Conservation (phyloP, 2,888 invertebrate genomes). For the Phrixothrix hirtus region DNA sequence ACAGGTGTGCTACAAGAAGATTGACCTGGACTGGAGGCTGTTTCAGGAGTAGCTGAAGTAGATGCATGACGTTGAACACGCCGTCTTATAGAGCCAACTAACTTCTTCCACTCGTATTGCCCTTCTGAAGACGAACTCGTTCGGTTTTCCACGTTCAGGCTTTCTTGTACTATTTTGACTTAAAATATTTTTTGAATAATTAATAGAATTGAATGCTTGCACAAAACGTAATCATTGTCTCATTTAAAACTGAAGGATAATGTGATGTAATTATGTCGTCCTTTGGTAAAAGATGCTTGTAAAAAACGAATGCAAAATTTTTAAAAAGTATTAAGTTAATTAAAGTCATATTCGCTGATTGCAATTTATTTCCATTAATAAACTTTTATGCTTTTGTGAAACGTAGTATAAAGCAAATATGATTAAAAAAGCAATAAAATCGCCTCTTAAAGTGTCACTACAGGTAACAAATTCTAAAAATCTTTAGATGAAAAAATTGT, state of each 20-base stretch:
- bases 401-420: no score
- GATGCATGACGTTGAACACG: slow-evolving; percentile 56
- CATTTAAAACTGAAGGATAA: no score
- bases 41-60: slow-evolving; percentile 36
- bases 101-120: slow-evolving; percentile 55
- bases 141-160: slow-evolving; percentile 49
- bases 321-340: no score
- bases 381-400: no score
- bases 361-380: no score
- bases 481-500: no score
- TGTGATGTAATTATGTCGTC: neutral
- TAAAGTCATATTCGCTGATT: no score
- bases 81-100: slow-evolving; percentile 56
- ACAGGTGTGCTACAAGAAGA: slow-evolving; percentile 43
- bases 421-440: no score
- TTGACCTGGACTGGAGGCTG: slow-evolving; percentile 18
- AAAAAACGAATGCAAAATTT: neutral
- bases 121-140: slow-evolving; percentile 34
- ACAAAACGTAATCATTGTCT: no score
- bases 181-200: slow-evolving; percentile 51
- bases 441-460: neutral
- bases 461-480: neutral
- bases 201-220: slow-evolving; percentile 48
- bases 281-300: slow-evolving; percentile 9
- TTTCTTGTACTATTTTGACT: slow-evolving; percentile 51